Conservation (phyloP, 2,113 vertebrate genomes). For the Cricetomys ansorgei region DNA sequence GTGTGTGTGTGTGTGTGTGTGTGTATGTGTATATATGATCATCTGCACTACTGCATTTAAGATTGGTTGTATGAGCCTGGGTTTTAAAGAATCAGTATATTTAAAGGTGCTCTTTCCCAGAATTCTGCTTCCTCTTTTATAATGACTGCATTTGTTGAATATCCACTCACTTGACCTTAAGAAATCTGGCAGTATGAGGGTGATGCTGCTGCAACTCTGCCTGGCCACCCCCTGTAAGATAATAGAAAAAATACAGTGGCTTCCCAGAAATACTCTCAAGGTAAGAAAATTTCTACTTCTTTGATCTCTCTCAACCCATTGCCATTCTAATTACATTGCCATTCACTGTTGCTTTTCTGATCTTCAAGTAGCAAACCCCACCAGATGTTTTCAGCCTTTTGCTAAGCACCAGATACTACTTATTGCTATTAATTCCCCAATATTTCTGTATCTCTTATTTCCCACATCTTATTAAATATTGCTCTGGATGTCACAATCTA, state of each 20-base stretch:
- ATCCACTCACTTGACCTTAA: not conserved
- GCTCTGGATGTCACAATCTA: not conserved
- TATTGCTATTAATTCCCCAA: not conserved
- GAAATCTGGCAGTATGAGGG: not conserved
- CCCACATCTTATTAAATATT: not conserved
- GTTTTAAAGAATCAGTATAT: not conserved
- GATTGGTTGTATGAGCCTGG: not conserved
- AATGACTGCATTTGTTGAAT: not conserved
- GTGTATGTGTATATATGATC: not conserved
- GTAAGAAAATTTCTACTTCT: not conserved
- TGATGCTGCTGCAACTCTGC: not conserved
- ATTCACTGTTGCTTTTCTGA: not conserved
- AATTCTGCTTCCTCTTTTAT: not conserved
- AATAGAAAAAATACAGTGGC: not conserved
- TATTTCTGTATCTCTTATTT: not conserved
- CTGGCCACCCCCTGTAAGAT: not conserved
- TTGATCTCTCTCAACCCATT: not conserved
- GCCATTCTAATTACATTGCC: not conserved
- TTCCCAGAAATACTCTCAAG: not conserved
- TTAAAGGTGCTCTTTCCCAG: not conserved
- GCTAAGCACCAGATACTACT: not conserved
- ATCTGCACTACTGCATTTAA: not conserved
- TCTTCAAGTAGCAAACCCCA: not conserved
- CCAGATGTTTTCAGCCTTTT: not conserved
- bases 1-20: not conserved